Conservation (phyloP, 2,888 invertebrate species). For the Conchocele bisecta region DNA sequence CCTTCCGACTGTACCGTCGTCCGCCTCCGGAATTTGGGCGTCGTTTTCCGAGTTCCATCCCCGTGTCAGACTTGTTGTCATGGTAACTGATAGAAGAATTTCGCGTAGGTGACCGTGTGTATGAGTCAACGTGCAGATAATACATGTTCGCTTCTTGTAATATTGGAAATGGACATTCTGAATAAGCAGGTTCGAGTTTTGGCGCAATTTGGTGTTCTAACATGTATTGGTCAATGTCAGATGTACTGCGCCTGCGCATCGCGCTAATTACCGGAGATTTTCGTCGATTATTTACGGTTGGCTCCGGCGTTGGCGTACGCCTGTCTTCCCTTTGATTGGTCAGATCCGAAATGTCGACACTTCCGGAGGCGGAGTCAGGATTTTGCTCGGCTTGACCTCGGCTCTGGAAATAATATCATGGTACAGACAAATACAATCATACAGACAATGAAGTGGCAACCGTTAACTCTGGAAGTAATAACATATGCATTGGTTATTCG, state of each 20-base stretch:
- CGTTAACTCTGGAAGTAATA: too few relatives aligned
- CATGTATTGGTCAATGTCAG: slow-evolving; percentile 16
- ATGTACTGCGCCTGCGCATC: not conserved
- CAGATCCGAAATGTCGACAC: slow-evolving; percentile 55
- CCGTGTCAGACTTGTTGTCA: slow-evolving; percentile 55
- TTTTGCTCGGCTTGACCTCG: too few relatives aligned
- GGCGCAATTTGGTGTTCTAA: slow-evolving; percentile 17
- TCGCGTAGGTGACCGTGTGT: not conserved
- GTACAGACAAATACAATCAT: too few relatives aligned
- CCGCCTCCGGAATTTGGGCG: slow-evolving; percentile 4
- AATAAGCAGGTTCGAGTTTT: slow-evolving; percentile 46
- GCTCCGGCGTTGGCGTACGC: slow-evolving; percentile 51
- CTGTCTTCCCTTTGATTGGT: slow-evolving; percentile 48
- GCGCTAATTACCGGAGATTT: slow-evolving; percentile 49
- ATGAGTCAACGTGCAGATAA: slow-evolving; percentile 15
- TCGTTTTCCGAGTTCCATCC: slow-evolving; percentile 23
- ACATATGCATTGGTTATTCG: too few relatives aligned
- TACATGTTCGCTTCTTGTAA: slow-evolving; percentile 35
- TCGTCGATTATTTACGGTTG: slow-evolving; percentile 28
- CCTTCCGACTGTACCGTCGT: slow-evolving; percentile 7
- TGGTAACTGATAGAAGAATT: slow-evolving; percentile 28
- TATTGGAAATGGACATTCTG: slow-evolving; percentile 41
- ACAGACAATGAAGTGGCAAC: too few relatives aligned
- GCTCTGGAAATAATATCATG: too few relatives aligned
- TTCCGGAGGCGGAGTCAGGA: slow-evolving; percentile 38